Conservation (phyloP, 2,113 vertebrate genomes). For the Perca fluviatilis region DNA sequence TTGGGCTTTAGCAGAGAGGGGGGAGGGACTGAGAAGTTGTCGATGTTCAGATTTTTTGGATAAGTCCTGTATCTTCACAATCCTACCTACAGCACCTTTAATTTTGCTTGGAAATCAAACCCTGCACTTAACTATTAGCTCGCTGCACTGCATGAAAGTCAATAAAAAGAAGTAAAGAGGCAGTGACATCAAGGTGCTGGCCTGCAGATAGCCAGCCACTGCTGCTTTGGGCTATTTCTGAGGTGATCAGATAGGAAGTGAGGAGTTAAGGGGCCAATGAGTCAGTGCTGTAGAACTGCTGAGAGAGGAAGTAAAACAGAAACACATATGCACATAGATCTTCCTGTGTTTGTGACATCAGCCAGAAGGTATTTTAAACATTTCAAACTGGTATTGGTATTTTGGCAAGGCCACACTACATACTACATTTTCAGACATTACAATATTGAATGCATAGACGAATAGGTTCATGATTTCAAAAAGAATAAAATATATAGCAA, state of each 20-base stretch:
- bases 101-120: neutral
- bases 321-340: neutral
- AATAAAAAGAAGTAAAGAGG: neutral
- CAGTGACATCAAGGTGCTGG: neutral
- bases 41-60: no score
- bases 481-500: neutral
- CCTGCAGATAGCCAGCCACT: neutral
- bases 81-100: no score
- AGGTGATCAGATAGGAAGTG: conserved; percentile 13
- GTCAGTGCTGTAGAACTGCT: conserved; percentile 1
- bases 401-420: neutral
- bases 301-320: neutral
- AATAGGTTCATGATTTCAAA: neutral
- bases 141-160: neutral
- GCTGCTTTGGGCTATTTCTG: conserved; percentile 20
- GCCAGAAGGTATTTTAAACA: neutral
- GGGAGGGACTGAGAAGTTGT: no score
- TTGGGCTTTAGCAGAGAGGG: no score
- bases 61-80: no score
- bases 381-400: neutral
- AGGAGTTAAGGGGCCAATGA: conserved; percentile 1
- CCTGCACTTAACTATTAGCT: neutral
- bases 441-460: neutral
- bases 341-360: neutral
- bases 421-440: neutral